A percentile compares a stretch with the other conserved stretches of the same genome.
Conservation (phyloP, 2,797 vertebrate genomes). For the Myotis myotis region DNA sequence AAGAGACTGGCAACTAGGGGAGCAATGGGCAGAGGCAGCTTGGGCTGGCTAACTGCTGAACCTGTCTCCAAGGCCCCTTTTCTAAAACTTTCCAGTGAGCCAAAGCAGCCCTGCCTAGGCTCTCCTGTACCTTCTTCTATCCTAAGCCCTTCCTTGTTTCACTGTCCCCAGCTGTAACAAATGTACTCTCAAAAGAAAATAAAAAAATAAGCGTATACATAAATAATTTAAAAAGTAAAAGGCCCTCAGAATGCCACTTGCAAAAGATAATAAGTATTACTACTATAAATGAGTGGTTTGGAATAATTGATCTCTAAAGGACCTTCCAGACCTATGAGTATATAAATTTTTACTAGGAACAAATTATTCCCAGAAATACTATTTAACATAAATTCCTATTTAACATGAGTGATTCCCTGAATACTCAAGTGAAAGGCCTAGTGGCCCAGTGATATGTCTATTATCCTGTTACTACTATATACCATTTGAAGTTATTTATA, state of each 20-base stretch:
- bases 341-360: background rate
- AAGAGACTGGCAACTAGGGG: background rate
- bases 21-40: background rate
- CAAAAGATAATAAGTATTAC: background rate
- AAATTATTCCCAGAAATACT: conserved; percentile 12
- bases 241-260: background rate
- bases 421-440: background rate
- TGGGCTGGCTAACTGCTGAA: background rate
- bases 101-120: background rate
- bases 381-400: background rate
- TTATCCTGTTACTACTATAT: background rate
- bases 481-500: background rate
- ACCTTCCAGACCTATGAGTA: background rate
- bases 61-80: background rate
- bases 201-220: background rate
- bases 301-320: background rate
- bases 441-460: background rate
- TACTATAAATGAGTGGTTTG: background rate
- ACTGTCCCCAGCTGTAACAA: background rate
- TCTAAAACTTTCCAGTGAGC: background rate
- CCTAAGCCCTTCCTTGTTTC: background rate
- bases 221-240: conserved; percentile 23
- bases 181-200: background rate
- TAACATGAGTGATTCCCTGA: background rate
- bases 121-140: background rate